These are phyloP conservation scores for Sycophaga agraensis DNA, from an alignment of 1,140 invertebrate species.

Conservation along the genomic window DNA sequence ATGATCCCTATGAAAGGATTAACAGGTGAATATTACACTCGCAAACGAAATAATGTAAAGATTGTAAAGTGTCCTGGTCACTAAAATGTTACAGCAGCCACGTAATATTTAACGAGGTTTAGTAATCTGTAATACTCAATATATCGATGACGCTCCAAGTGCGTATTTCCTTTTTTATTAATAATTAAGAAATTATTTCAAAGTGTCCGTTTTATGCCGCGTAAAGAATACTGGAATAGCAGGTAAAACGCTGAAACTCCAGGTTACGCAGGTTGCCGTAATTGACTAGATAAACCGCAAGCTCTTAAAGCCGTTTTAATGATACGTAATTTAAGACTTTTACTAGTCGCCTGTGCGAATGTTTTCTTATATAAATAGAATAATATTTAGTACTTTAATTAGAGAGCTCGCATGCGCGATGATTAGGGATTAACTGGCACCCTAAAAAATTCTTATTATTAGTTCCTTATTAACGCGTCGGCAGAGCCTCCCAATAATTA, in stretches of 20 bases:
- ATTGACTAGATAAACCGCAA: slow-evolving; percentile 22
- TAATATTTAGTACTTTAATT: slow-evolving; percentile 19
- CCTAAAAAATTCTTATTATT: slow-evolving; percentile 1
- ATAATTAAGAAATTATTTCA: slow-evolving; percentile 22
- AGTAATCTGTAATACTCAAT: background rate
- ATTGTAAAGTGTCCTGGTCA: background rate
- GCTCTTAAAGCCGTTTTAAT: slow-evolving; percentile 19
- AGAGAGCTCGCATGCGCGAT: background rate
- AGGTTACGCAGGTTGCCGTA: slow-evolving; percentile 10
- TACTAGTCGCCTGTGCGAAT: slow-evolving; percentile 9
- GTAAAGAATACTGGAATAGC: slow-evolving; percentile 7
- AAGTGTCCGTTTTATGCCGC: slow-evolving; percentile 14
- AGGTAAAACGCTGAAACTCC: slow-evolving; percentile 5
- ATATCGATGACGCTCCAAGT: background rate
- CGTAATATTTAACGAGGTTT: background rate
- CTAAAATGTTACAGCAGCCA: background rate
- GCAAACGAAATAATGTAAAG: no score
- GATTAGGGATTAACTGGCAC: background rate
- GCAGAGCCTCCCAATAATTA: no score
- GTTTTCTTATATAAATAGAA: slow-evolving; percentile 8
- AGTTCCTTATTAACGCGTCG: slow-evolving; percentile 13
- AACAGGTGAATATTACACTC: no score
- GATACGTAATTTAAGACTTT: slow-evolving; percentile 11
- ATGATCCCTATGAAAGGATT: no score
- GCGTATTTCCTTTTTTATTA: background rate